Evolutionary conservation across 2,888 invertebrate genomes (phyloP), one percentile per base, ranked within the genome.

Genomic region (Unio pictorum): DNA sequence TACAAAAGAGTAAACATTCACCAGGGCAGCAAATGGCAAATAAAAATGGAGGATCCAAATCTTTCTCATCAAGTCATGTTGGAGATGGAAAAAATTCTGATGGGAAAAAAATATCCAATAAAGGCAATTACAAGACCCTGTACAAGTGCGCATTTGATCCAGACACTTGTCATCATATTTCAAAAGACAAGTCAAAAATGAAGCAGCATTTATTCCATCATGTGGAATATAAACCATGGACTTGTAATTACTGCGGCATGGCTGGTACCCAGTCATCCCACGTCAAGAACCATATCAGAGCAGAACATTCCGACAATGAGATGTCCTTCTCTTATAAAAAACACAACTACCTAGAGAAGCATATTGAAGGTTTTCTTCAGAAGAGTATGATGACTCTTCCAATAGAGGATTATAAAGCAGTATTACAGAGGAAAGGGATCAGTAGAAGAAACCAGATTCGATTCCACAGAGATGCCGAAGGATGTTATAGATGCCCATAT

Each of bases 151-250:
- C 73, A 6, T 77, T 77, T 63, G 75, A 77, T 26, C 73, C 77
- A 18, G 77, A 77, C 34, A 71, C 73, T 1, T 77, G 77, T 28
- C 75, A 77, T 66, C 77, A 77, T 63, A 77, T 77, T 54, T 75
- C 77, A 56, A 77, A 77, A 72, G 77, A 77, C 68, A 77, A 75
- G 62, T 77, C 77, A 0, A 77, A 77, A 69, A 77, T 77, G 77
- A 77, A 77, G 30, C 77, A 77, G 54, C 77, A 77, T 64, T 57
- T 77, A 6, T 77, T 75, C 55, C 75, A 75, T 73, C 77, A 77
- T 62, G 77, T 77, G 15, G 77, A 77, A 59, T 77, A 77, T 28
- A 77, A 77, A 65, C 77, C 77, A 8, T 77, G 77, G 77, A 57
- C 74, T 66, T 77, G 77, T 72, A 75, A 77, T 64, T 67, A 70